phyloP scores from a whole-genome alignment of 2,113 vertebrate genomes.

The Talpa occidentalis region DNA sequence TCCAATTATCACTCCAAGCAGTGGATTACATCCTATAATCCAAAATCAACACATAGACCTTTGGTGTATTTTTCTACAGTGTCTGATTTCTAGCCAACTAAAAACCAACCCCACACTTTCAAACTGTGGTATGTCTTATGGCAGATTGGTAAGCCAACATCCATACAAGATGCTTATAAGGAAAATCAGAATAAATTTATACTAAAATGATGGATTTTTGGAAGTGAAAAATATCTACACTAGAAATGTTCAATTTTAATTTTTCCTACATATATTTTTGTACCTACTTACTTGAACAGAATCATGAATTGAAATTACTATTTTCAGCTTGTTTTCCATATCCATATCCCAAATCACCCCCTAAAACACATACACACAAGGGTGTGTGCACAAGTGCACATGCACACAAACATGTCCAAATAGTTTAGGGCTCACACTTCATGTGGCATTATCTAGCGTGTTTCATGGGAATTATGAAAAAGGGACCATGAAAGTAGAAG shows the following conservation, averaged over 20 bases:
- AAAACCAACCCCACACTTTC: background rate
- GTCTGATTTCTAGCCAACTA: background rate
- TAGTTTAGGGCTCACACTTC: background rate
- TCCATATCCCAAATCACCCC: background rate
- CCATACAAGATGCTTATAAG: background rate
- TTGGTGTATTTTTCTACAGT: background rate
- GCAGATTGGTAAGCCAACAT: background rate
- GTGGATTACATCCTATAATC: background rate
- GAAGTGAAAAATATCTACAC: background rate
- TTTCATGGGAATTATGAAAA: background rate
- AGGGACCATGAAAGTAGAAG: background rate
- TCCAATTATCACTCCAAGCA: background rate
- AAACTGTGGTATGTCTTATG: background rate
- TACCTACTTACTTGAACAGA: background rate
- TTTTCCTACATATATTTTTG: background rate
- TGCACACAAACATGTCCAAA: background rate
- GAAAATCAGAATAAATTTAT: constrained; percentile 4
- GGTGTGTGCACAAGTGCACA: background rate
- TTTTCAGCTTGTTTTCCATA: background rate
- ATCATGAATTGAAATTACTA: background rate
- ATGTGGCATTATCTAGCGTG: background rate
- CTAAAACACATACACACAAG: background rate
- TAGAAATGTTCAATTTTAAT: background rate
- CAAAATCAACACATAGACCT: background rate
- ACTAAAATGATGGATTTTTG: background rate